Evolutionary conservation across 2,113 vertebrate species (phyloP), one percentile per base, ranked within the genome.

Genomic region (Centropus bengalensis): DNA sequence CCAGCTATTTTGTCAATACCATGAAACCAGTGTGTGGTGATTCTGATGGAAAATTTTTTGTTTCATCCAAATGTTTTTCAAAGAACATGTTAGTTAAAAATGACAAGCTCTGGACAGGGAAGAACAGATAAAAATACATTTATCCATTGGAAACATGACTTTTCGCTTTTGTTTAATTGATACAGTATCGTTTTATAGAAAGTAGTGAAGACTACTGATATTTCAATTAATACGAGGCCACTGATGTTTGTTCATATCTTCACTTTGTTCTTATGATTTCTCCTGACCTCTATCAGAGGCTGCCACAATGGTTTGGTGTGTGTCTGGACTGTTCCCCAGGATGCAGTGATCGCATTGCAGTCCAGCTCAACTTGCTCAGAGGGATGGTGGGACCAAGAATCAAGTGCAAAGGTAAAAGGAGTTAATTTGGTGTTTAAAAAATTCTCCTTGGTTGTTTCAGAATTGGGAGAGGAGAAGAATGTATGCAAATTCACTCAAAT

Each of bases 241-340:
- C 15, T n/a, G 30, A 28, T 63, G 23, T 27, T 68, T 69, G 27
- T 80, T 83, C 58, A 26, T 76, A 26, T 49, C 12, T 91, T 81
- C 15, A 15, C 17, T 79, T 92, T 77, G 30, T 14, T 95, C 95
- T 94, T 86, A 32, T 96, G 10, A 60, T 95, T 69, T 86, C 24
- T 78, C 82, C 74, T 69, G 44, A 28, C 28, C 79, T 88, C 15
- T 94, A 97, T 68, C 94, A 99, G 99, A 89, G 99, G 99, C 52
- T 99, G 99, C 93, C 99, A 99, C 97, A 99, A 97, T 83, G 99
- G 99, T 38, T 98, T 99, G 83, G 99, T 99, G 22, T 99, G 98
- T 40, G 99, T 99, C 88, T 99, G 99, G 99, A 98, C 98, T 7
- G 96, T 99, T 92, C 99, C 99, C 42, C 99, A 99, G 93, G 98